These are phyloP conservation scores for Chelmon rostratus DNA, from an alignment of 2,797 vertebrate genomes.

Conservation along the genomic window DNA sequence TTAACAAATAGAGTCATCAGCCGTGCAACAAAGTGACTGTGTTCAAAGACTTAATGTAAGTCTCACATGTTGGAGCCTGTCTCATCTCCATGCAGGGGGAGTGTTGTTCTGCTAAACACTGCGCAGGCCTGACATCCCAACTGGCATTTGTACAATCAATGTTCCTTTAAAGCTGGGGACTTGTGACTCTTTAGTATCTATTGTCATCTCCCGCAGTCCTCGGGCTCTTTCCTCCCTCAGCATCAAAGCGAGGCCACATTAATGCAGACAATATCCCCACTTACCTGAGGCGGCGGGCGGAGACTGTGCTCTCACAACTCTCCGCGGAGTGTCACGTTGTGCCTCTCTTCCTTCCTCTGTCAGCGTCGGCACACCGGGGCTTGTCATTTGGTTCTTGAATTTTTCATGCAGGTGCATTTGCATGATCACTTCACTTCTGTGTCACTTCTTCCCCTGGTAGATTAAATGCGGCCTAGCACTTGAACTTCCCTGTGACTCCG, in stretches of 20 bases:
- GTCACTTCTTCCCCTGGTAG: constrained; percentile 68
- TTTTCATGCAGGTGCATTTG: constrained; percentile 82
- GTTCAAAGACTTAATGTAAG: constrained; percentile 66
- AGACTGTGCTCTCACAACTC: constrained; percentile 81
- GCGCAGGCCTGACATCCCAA: constrained; percentile 74
- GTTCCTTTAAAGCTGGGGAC: constrained; percentile 82
- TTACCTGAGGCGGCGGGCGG: constrained; percentile 85
- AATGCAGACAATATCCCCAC: constrained; percentile 81
- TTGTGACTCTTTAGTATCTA: constrained; percentile 81
- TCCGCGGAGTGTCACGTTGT: constrained; percentile 77
- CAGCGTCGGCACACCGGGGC: constrained; percentile 71
- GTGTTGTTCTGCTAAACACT: constrained; percentile 78
- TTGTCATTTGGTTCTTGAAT: constrained; percentile 84
- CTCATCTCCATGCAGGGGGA: constrained; percentile 74
- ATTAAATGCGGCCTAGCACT: constrained; percentile 66
- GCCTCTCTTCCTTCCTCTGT: constrained; percentile 78
- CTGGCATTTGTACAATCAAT: constrained; percentile 78
- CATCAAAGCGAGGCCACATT: constrained; percentile 82
- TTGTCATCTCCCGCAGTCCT: constrained; percentile 74
- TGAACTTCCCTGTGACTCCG: constrained; percentile 63
- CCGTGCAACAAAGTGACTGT: constrained; percentile 60
- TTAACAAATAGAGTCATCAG: constrained; percentile 71
- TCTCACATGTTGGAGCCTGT: constrained; percentile 70
- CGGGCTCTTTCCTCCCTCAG: constrained; percentile 72
- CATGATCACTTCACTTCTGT: constrained; percentile 77